A percentile compares a stretch with the other conserved stretches of the same genome.
Evolutionary conservation across 2,888 invertebrate species (phyloP).

Genomic region (Lithosia quadra): DNA sequence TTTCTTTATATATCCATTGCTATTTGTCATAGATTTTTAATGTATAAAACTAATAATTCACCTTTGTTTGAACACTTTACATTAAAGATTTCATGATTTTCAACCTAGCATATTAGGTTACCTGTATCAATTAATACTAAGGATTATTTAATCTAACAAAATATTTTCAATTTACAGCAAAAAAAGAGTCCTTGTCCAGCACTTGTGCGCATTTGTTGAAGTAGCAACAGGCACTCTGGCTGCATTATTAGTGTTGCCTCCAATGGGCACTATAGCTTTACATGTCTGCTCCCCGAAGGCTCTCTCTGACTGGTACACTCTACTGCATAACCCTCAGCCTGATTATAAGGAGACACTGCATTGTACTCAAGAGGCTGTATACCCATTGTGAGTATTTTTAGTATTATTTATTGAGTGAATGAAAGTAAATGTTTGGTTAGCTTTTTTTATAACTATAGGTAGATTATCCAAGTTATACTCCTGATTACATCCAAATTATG

Average conservation of each 20-base stretch:
- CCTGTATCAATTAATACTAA: too few species aligned
- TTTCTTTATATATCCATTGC: too few species aligned
- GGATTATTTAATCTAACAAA: neutral
- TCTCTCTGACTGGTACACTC: slow-evolving; percentile 98
- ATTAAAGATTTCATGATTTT: too few species aligned
- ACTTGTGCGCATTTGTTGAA: slow-evolving; percentile 94
- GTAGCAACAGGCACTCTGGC: slow-evolving; percentile 91
- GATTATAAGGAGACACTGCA: slow-evolving; percentile 95
- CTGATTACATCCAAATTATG: too few species aligned
- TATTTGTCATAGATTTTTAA: too few species aligned
- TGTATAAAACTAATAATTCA: too few species aligned
- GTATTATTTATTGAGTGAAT: neutral
- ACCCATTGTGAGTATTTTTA: slow-evolving; percentile 93
- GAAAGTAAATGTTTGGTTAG: too few species aligned
- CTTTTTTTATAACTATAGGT: too few species aligned
- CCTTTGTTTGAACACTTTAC: too few species aligned
- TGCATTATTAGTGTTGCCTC: slow-evolving; percentile 93
- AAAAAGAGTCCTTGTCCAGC: slow-evolving; percentile 91
- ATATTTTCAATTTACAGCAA: slow-evolving; percentile 85
- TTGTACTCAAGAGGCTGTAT: slow-evolving; percentile 99
- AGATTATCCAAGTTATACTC: too few species aligned
- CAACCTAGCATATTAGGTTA: too few species aligned
- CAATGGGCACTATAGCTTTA: slow-evolving; percentile 91
- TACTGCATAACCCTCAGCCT: slow-evolving; percentile 97
- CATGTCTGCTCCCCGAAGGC: slow-evolving; percentile 92